These are phyloP conservation scores for Achroia grisella DNA, from an alignment of 1,140 invertebrate species.

Conservation along the genomic window DNA sequence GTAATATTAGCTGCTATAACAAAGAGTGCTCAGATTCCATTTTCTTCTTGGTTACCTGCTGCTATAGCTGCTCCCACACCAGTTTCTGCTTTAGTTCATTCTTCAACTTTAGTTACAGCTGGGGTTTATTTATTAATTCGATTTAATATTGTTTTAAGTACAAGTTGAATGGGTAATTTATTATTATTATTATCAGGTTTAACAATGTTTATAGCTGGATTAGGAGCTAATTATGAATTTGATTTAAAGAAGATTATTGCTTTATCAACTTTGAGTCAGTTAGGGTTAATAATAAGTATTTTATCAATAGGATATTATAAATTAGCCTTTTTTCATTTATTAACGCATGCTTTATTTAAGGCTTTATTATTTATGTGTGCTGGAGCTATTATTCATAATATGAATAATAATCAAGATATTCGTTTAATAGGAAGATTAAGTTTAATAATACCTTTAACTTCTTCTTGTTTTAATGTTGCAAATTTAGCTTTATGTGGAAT, in stretches of 20 bases:
- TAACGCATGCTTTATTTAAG: slow-evolving; percentile 33
- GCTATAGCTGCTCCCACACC: slow-evolving; percentile 82
- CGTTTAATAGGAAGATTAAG: slow-evolving; percentile 65
- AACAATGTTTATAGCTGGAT: slow-evolving; percentile 77
- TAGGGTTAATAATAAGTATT: slow-evolving; percentile 79
- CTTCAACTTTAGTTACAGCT: slow-evolving; percentile 82
- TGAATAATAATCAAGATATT: slow-evolving; percentile 77
- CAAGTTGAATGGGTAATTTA: slow-evolving; percentile 32
- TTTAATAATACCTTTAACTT: slow-evolving; percentile 24
- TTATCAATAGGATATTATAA: slow-evolving; percentile 62
- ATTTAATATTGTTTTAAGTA: slow-evolving; percentile 66
- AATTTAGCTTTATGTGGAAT: slow-evolving; percentile 75
- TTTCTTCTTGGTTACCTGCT: slow-evolving; percentile 79
- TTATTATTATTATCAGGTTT: slow-evolving; percentile 67
- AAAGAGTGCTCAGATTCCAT: slow-evolving; percentile 84
- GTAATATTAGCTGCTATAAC: slow-evolving; percentile 77
- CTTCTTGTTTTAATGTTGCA: slow-evolving; percentile 26
- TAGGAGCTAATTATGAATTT: slow-evolving; percentile 76
- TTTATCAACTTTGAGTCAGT: slow-evolving; percentile 81
- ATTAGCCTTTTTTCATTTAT: slow-evolving; percentile 76
- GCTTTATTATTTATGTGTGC: slow-evolving; percentile 33
- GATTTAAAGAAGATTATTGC: slow-evolving; percentile 84
- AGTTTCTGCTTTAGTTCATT: slow-evolving; percentile 83
- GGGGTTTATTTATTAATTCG: slow-evolving; percentile 83
- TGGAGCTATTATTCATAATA: slow-evolving; percentile 75